A percentile compares a stretch with the other conserved stretches of the same genome.
Evolutionary conservation across 2,797 vertebrate species (phyloP).

Genomic region (Linurgus olivaceus): DNA sequence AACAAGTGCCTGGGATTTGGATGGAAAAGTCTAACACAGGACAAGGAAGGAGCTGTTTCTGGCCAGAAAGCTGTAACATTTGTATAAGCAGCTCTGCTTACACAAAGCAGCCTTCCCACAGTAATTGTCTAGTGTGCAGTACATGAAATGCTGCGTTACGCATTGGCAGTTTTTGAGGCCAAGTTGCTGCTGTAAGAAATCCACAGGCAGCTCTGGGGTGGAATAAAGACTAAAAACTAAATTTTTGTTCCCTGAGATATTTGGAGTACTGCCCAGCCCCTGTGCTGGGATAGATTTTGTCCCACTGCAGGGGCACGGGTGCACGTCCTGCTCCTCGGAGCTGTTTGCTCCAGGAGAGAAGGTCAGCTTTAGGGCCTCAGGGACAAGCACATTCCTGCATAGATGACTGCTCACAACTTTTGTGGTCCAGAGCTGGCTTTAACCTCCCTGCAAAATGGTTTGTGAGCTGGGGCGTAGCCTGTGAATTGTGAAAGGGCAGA

Average conservation of each 20-base stretch:
- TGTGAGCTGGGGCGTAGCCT: neutral
- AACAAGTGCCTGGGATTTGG: neutral
- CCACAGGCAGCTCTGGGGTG: neutral
- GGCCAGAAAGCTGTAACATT: neutral
- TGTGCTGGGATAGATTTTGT: neutral
- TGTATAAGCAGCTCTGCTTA: neutral
- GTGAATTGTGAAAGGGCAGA: neutral
- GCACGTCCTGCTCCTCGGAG: fast-evolving
- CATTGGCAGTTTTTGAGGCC: constrained; percentile 25
- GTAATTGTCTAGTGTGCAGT: neutral
- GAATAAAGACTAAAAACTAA: neutral
- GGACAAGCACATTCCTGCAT: neutral
- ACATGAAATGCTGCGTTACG: neutral
- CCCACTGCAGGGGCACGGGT: fast-evolving
- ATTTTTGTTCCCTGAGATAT: neutral
- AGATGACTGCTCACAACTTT: neutral
- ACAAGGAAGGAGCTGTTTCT: neutral
- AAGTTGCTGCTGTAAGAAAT: neutral
- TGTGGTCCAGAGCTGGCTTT: neutral
- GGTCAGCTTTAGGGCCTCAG: neutral
- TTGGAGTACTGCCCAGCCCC: neutral
- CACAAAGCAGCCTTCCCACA: neutral
- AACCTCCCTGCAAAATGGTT: neutral
- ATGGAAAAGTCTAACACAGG: neutral
- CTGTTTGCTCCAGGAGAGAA: neutral